Conservation (phyloP, 1,140 invertebrate species). For the Zaprionus tsacasi region DNA sequence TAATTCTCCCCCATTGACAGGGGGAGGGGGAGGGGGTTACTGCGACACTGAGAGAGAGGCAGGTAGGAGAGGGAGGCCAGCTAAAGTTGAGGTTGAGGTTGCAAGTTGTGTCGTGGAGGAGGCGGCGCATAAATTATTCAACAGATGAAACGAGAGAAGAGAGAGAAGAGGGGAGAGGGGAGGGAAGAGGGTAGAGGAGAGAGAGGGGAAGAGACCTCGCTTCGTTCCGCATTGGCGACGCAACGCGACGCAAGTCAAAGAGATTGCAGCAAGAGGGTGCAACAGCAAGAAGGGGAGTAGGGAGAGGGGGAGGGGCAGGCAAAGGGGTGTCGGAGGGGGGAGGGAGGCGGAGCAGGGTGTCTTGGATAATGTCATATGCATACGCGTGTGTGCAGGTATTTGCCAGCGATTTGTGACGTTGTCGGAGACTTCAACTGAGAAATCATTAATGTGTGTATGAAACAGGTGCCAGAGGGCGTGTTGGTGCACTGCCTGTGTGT, state of each 20-base stretch:
- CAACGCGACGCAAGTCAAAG: constrained; percentile 52
- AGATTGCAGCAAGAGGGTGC: constrained; percentile 29
- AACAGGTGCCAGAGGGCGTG: constrained; percentile 64
- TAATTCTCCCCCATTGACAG: constrained; percentile 59
- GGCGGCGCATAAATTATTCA: constrained; percentile 76
- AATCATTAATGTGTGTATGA: constrained; percentile 59
- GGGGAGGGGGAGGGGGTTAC: constrained; percentile 36
- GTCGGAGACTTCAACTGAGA: constrained; percentile 47
- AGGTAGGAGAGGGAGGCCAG: not conserved
- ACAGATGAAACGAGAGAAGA: constrained; percentile 51
- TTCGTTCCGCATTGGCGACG: constrained; percentile 76
- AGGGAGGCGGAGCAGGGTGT: constrained; percentile 11
- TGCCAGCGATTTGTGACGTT: constrained; percentile 51
- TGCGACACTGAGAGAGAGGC: constrained; percentile 22
- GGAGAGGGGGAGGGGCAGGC: not conserved
- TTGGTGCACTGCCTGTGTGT: constrained; percentile 5
- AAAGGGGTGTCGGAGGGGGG: not conserved
- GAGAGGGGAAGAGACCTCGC: constrained; percentile 6
- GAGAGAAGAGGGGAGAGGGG: not conserved
- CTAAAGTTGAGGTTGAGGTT: constrained; percentile 22
- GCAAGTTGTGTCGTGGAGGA: constrained; percentile 40
- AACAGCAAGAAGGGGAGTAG: not conserved
- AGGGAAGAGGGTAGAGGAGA: not conserved
- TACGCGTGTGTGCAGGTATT: constrained; percentile 57
- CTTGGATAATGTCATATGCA: constrained; percentile 67